Evolutionary conservation across 1,140 invertebrate genomes (phyloP).

Genomic region (Philopotamus ludificatus): DNA sequence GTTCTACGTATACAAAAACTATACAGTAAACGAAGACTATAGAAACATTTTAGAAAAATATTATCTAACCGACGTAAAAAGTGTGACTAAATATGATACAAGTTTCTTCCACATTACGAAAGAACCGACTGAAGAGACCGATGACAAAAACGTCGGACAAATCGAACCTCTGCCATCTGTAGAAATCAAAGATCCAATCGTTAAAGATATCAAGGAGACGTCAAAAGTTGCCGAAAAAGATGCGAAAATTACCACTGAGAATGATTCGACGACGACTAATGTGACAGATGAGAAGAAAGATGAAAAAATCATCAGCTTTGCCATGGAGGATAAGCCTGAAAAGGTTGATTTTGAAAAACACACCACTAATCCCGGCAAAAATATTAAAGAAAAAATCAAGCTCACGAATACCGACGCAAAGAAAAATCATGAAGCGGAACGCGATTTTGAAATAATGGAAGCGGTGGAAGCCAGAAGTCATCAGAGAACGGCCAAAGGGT

Average conservation of each 20-base stretch:
- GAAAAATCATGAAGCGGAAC: slow-evolving; percentile 50
- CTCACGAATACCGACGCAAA: slow-evolving; percentile 53
- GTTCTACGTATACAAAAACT: slow-evolving; percentile 66
- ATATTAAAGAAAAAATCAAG: slow-evolving; percentile 55
- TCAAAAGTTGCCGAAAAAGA: slow-evolving; percentile 39
- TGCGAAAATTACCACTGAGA: slow-evolving; percentile 15
- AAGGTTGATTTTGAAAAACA: slow-evolving; percentile 48
- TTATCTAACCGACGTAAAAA: slow-evolving; percentile 62
- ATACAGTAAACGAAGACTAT: slow-evolving; percentile 60
- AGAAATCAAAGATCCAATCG: slow-evolving; percentile 43
- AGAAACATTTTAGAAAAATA: slow-evolving; percentile 58
- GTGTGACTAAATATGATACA: slow-evolving; percentile 54
- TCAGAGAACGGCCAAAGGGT: slow-evolving; percentile 46
- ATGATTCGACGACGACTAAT: slow-evolving; percentile 16
- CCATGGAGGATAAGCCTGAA: slow-evolving; percentile 53
- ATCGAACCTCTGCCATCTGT: slow-evolving; percentile 37
- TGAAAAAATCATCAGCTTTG: slow-evolving; percentile 53
- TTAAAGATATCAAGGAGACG: slow-evolving; percentile 21
- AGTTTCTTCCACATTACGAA: slow-evolving; percentile 38
- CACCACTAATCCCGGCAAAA: slow-evolving; percentile 50
- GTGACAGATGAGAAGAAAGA: slow-evolving; percentile 44
- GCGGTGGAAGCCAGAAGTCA: slow-evolving; percentile 60
- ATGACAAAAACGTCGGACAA: slow-evolving; percentile 40
- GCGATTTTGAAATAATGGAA: slow-evolving; percentile 60
- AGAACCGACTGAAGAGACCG: slow-evolving; percentile 42